Conservation (phyloP, 1,140 invertebrate species). For the Drosophila lacertosa region DNA sequence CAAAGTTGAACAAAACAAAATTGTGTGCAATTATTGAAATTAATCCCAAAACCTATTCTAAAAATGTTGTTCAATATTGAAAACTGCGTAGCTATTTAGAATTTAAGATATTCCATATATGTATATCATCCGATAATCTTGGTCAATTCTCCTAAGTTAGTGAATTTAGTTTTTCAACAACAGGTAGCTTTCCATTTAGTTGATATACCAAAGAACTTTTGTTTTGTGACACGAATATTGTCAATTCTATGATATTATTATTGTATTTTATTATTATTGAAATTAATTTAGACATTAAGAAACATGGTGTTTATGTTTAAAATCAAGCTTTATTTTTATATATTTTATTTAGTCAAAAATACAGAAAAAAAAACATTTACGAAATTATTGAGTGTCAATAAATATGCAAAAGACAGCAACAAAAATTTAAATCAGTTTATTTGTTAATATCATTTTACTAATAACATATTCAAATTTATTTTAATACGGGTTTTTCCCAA, state of each 20-base stretch:
- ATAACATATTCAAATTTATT: too few relatives aligned
- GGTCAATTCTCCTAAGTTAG: constrained; percentile 59
- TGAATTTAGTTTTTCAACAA: constrained; percentile 34
- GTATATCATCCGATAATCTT: constrained; percentile 22
- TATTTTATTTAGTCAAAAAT: constrained; percentile 54
- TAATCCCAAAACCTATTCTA: constrained; percentile 62
- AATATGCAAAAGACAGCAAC: constrained; percentile 59
- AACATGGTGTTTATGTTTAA: constrained; percentile 55
- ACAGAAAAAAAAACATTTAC: constrained; percentile 42
- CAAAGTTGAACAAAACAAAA: constrained; percentile 69
- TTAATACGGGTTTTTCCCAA: too few relatives aligned
- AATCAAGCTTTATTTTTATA: constrained; percentile 64
- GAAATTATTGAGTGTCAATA: constrained; percentile 66
- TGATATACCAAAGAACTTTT: constrained; percentile 69
- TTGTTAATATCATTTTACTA: too few relatives aligned
- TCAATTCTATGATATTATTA: constrained; percentile 52
- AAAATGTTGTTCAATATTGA: constrained; percentile 70
- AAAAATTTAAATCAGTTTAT: not conserved
- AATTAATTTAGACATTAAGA: constrained; percentile 44
- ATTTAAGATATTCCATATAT: constrained; percentile 48
- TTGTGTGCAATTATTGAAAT: constrained; percentile 71
- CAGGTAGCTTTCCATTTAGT: constrained; percentile 60
- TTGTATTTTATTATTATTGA: constrained; percentile 45
- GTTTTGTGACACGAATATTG: constrained; percentile 42
- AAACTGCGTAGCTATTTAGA: constrained; percentile 52